phyloP scores from a whole-genome alignment of 2,113 vertebrate species.

The Psammodynastes pulverulentus region DNA sequence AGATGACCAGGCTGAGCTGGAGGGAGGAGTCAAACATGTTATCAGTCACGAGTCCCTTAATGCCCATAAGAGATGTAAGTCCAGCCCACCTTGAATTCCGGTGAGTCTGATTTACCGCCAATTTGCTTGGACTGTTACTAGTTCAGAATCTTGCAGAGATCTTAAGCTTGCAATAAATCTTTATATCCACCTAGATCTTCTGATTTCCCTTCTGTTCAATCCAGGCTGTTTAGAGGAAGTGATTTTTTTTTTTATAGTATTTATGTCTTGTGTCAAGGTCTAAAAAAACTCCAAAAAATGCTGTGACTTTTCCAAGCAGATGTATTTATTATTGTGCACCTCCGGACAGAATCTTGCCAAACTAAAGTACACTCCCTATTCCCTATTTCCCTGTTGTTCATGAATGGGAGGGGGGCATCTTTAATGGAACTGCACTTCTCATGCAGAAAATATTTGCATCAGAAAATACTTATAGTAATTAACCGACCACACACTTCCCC shows the following conservation, averaged over 20 bases:
- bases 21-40: neutral
- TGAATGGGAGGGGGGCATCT: neutral
- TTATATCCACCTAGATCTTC: neutral
- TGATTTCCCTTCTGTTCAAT: neutral
- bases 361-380: neutral
- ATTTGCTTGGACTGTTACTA: neutral
- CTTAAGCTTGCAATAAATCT: neutral
- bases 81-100: neutral
- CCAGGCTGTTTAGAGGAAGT: neutral
- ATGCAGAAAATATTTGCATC: neutral
- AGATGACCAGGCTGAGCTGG: neutral
- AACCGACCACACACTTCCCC: neutral
- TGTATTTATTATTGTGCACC: neutral
- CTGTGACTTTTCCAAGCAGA: neutral
- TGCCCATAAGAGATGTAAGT: neutral
- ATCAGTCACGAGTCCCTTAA: neutral
- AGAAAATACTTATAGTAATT: neutral
- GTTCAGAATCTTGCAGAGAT: neutral
- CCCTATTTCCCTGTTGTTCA: neutral
- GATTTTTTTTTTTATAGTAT: neutral
- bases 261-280: neutral
- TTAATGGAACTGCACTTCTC: neutral
- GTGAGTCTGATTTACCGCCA: neutral
- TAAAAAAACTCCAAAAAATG: neutral
- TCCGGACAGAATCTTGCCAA: neutral